Evolutionary conservation across 1,140 invertebrate species (phyloP), one percentile per base, ranked within the genome.

Genomic region (Drosophila ogumai): DNA sequence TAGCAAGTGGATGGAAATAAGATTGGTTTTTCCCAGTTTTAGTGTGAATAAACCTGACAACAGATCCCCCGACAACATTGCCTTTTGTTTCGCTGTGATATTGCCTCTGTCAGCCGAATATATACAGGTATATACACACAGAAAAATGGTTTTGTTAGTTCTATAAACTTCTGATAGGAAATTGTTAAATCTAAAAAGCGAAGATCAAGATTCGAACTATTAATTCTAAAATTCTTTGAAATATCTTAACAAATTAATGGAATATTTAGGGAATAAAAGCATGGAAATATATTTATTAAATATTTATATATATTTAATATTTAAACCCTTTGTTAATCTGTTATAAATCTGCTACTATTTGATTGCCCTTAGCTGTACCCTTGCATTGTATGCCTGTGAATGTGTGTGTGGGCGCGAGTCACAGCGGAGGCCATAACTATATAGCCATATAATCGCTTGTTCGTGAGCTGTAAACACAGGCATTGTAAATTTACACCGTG

Each of bases 401-500:
- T 19, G 3, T 10, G 13, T 28, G 34, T 46, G 64, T 49, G 43
- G 25, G 43, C 56, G 55, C 38, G n/a, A 44, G 47, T 73, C 56
- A 59, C 60, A 77, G 50, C 68, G 47, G 46, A 44, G 52, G 58
- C 78, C 66, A 80, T 80, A 80, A 75, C 78, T 81, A 81, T 81
- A 85, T 84, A 56, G 75, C 58, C 76, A 85, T 84, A 85, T 85
- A 85, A 85, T 85, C 81, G 81, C 60, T 85, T 86, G 77, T 85
- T 85, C 81, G 81, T 85, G 81, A 86, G 81, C 82, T 81, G 81
- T 85, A 85, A 85, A 86, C 74, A 85, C 82, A 71, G 74, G 82
- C 82, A 85, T 86, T 85, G 81, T 85, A 75, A 81, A 85, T 85
- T 85, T 85, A 74, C 81, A 85, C 81, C 78, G 73, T 85, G 81